Percentiles rank a stretch among this genome's conserved stretches.
These are phyloP conservation scores for Amyelois transitella DNA, from an alignment of 1,140 invertebrate species.

Conservation along the genomic window DNA sequence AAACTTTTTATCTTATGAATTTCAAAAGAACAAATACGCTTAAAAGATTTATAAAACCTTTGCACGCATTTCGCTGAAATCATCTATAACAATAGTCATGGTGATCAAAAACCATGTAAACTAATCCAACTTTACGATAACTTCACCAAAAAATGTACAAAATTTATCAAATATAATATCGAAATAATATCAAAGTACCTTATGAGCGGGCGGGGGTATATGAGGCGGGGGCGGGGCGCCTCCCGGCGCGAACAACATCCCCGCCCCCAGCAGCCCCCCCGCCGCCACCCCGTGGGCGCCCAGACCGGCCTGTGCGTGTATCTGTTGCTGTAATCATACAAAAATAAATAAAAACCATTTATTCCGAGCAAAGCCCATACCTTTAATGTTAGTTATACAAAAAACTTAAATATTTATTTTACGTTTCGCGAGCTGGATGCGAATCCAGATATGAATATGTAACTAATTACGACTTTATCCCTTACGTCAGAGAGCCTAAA, in stretches of 20 bases:
- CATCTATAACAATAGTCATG: neutral
- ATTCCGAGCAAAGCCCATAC: too few relatives aligned
- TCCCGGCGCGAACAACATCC: slow-evolving; percentile 44
- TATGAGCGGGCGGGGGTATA: slow-evolving; percentile 55
- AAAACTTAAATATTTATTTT: too few relatives aligned
- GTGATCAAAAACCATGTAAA: too few relatives aligned
- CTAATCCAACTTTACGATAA: neutral
- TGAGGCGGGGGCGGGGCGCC: slow-evolving; percentile 52
- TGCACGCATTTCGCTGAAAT: neutral
- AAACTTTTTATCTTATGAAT: neutral
- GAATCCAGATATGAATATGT: too few relatives aligned
- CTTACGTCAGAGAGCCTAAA: too few relatives aligned
- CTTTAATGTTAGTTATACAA: too few relatives aligned
- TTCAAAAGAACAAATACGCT: too few relatives aligned
- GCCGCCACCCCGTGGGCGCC: slow-evolving; percentile 47
- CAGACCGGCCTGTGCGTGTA: slow-evolving; percentile 55
- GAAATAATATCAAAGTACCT: slow-evolving; percentile 26
- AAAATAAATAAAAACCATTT: neutral
- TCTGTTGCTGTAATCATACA: slow-evolving; percentile 57
- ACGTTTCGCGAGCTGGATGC: too few relatives aligned
- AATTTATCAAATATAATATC: too few relatives aligned
- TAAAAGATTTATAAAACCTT: too few relatives aligned
- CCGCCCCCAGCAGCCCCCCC: slow-evolving; percentile 48
- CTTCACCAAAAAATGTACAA: too few relatives aligned
- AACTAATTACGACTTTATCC: too few relatives aligned